Base-by-base conservation (phyloP, 1,140 invertebrate species). In the Orussus abietinus region DNA sequence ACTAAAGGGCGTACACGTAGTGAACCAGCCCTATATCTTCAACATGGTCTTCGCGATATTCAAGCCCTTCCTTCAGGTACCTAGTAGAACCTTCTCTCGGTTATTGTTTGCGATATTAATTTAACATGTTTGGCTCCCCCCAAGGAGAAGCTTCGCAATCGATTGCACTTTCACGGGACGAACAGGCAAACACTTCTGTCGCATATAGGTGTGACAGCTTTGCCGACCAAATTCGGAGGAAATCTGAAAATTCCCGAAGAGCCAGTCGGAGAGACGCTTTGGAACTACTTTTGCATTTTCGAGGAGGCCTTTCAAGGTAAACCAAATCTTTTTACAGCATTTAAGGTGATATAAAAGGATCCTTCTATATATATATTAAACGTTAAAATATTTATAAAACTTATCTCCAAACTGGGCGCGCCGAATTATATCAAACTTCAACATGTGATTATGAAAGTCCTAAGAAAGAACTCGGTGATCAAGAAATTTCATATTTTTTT, bases 11-110 rank as follows among this genome's bases (percentile, higher is more conserved):
- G 77, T 86, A 28, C 86, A 91, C 56, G 75, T 90, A 38, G 74
- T 91, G 9, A 88, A 90, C 67, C 87, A 90, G 60, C 84, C 86
- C 1, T 81, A 77, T 51, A 73, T 90, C 15, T 83, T 90, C 54
- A 87, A 86, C 56, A 81, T 86, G 57, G 74, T 86, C 2, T 88
- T 82, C 53, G 77, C 81, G 25, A 74, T 91, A 22, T 84, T 89
- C 57, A 90, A 89, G 62, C 84, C 81, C 12, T 88, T 91, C 59
- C 74, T 92, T 13, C 38, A 65, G 42, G 67, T 72, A 54, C 5
- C 14, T 33, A 11, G n/a, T 19, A 30, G 9, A 2, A 30, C 9
- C 11, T 2, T 38, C 30, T 39, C 13, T 19, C 33, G 2, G 0
- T 30, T 14, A 28, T 40, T 14, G 14, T 13, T 34, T 12, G 9